These are phyloP conservation scores for Conistra vaccinii DNA, from an alignment of 2,888 invertebrate genomes.

Conservation along the genomic window DNA sequence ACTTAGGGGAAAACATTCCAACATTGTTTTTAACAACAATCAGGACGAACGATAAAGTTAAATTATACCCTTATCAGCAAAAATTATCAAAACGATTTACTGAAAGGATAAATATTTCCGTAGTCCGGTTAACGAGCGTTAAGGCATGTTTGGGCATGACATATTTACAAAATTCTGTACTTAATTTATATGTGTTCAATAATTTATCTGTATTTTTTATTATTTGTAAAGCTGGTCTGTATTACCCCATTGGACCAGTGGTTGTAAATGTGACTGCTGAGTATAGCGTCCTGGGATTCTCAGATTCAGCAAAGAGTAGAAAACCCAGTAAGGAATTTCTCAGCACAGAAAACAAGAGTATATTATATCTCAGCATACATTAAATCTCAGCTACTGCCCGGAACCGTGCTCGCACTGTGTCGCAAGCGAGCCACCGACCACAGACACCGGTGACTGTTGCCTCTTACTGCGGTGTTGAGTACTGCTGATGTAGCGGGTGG, in stretches of 20 bases:
- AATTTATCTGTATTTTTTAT: neutral
- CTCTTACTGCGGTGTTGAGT: too few relatives aligned
- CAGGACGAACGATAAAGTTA: conserved; percentile 37
- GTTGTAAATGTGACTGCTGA: neutral
- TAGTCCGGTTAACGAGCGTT: conserved; percentile 24
- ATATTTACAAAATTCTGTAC: conserved; percentile 11
- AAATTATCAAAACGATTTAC: conserved; percentile 58
- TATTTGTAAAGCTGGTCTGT: neutral
- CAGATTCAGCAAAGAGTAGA: too few relatives aligned
- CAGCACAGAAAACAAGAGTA: neutral
- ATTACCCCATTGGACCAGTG: neutral
- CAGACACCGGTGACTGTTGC: too few relatives aligned
- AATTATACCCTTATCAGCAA: conserved; percentile 54
- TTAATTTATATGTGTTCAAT: neutral
- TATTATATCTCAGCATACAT: too few relatives aligned
- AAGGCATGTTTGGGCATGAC: neutral
- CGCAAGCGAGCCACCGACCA: too few relatives aligned
- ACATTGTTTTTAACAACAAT: conserved; percentile 53
- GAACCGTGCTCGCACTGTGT: neutral
- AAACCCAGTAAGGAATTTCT: neutral
- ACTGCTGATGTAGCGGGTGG: too few relatives aligned
- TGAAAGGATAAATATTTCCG: conserved; percentile 45
- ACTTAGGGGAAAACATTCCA: conserved; percentile 22
- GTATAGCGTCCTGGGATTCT: neutral
- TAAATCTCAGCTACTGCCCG: neutral